Conservation (phyloP, 37 sponge, comb jelly and placozoan species). For the Tethya wilhelma region DNA sequence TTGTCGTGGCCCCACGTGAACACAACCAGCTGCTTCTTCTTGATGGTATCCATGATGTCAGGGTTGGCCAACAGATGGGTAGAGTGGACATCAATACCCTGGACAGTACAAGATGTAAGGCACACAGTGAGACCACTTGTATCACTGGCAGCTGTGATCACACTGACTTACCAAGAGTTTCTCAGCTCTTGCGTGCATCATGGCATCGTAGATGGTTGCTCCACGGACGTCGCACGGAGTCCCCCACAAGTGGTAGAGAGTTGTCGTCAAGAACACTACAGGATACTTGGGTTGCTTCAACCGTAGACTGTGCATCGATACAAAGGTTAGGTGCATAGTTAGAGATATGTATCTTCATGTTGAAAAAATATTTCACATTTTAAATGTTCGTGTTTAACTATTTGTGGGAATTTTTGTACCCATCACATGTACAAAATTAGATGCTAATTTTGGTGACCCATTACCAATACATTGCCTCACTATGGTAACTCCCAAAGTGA, state of each 20-base stretch:
- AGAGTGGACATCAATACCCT: slow-evolving; percentile 6
- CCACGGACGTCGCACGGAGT: neutral
- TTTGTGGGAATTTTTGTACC: too few species aligned
- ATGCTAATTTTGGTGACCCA: too few species aligned
- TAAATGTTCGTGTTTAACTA: too few species aligned
- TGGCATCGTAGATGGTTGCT: neutral
- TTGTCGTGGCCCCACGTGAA: slow-evolving; percentile 28
- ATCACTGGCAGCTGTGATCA: neutral
- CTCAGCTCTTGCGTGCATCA: slow-evolving; percentile 20
- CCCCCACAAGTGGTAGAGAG: neutral
- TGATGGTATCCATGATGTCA: neutral
- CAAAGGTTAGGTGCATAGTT: neutral
- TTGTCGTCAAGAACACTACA: slow-evolving; percentile 17
- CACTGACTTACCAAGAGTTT: slow-evolving; percentile 17
- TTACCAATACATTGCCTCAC: too few species aligned
- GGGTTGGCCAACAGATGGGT: neutral
- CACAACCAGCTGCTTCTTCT: slow-evolving; percentile 11
- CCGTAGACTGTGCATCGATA: neutral
- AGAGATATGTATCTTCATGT: neutral
- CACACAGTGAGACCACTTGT: too few species aligned
- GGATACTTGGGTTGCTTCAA: slow-evolving; percentile 16
- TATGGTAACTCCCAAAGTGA: too few species aligned
- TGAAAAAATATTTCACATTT: too few species aligned
- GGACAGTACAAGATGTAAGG: neutral
- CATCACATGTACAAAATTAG: too few species aligned